A percentile compares a stretch with the other conserved stretches of the same genome.
These are phyloP conservation scores for Sebastes oblongus DNA, from an alignment of 2,797 vertebrate species.

Conservation along the genomic window DNA sequence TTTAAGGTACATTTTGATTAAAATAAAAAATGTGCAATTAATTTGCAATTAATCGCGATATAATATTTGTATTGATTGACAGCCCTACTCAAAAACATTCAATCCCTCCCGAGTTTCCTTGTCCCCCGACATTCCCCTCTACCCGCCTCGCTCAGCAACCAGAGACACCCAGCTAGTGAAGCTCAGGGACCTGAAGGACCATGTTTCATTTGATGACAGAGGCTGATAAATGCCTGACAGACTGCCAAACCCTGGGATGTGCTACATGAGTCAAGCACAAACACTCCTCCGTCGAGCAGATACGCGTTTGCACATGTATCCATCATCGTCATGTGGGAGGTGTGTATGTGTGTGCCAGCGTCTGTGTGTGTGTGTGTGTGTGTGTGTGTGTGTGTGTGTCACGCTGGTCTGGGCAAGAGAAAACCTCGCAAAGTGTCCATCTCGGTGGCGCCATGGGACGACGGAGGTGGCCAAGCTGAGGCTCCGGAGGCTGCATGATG, in stretches of 20 bases:
- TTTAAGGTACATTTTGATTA: too few relatives aligned
- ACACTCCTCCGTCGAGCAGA: slow-evolving; percentile 59
- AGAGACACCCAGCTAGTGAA: slow-evolving; percentile 21
- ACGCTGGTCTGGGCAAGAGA: background rate
- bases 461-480: slow-evolving; percentile 24
- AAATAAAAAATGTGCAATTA: too few relatives aligned
- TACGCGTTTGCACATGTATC: slow-evolving; percentile 54
- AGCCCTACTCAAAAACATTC: background rate
- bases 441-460: slow-evolving; percentile 42
- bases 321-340: slow-evolving; percentile 62
- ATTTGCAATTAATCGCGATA: too few relatives aligned
- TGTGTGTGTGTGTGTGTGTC: slow-evolving; percentile 40
- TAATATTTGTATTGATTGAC: too few relatives aligned
- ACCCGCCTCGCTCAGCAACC: slow-evolving; percentile 24
- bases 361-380: slow-evolving; percentile 3
- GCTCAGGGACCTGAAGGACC: slow-evolving; percentile 38
- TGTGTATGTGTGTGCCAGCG: slow-evolving; percentile 32
- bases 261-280: slow-evolving; percentile 67
- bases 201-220: slow-evolving; percentile 56
- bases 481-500: slow-evolving; percentile 23
- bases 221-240: slow-evolving; percentile 64
- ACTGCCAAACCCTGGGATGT: slow-evolving; percentile 55
- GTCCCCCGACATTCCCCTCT: background rate
- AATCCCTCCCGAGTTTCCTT: background rate
- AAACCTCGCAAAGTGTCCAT: slow-evolving; percentile 36